Base-by-base conservation (phyloP, 2,113 vertebrate genomes). In the Mystacornis crossleyi region DNA sequence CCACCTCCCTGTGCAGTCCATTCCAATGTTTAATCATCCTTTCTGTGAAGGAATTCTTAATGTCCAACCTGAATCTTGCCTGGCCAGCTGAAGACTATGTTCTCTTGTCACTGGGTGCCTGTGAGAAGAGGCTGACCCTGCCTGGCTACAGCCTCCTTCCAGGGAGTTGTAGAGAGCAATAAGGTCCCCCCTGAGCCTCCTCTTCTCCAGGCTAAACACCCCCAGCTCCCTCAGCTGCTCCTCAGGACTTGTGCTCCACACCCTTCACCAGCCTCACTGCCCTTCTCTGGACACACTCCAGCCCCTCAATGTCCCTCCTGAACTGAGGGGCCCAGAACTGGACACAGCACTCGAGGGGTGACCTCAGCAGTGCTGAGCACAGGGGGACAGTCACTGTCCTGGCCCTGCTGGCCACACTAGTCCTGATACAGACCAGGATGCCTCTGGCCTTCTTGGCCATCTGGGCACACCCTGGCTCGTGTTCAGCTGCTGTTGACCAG, bases 91-190 rank as follows among this genome's bases (percentile, higher is more conserved):
- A 65, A 40, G n/a, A 21, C 17, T 15, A 23, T 31, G 24, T 40
- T 19, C 24, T 74, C 19, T 65, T 85, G 50, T 65, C n/a, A 10
- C 28, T 55, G 42, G 12, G 0, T 66, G 1, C 24, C 42, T 48
- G 29, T 16, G 31, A 66, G 51, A 57, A 57, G 24, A 57, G 51
- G 5, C 42, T 29, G 42, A 23, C 8, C 18, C 8, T 15, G 7
- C 13, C 16, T 57, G 24, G 51, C 82, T 34, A 34, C 42, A 48
- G 0, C 16, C 36, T 50, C 36, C 43, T 66, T 58, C 19, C 61
- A 50, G 31, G 0, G 25, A n/a, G 18, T 15, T 60, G n/a, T 55
- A n/a, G 40, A 47, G 28, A 28, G 21, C 3, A 0, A 14, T 31
- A 1, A 60, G 29, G 19, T 62, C 10, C n/a, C 16, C 17, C 12